Evolutionary conservation across 2,113 vertebrate genomes (phyloP).

Genomic region (Nansenia antarctica): DNA sequence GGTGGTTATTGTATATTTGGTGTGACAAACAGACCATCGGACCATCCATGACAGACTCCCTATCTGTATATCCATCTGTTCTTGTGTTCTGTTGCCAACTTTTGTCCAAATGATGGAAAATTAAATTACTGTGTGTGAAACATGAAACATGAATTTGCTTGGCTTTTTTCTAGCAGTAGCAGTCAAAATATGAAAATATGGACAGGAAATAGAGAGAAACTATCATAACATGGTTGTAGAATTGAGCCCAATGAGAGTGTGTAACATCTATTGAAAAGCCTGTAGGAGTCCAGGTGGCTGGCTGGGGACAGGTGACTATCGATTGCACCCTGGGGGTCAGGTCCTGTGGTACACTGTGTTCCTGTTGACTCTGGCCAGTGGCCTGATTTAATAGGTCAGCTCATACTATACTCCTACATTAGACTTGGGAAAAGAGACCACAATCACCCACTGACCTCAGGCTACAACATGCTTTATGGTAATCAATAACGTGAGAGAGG

Average conservation of each 20-base stretch:
- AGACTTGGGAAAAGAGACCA: too few species aligned
- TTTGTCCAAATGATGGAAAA: conserved; percentile 53
- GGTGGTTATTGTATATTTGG: conserved; percentile 44
- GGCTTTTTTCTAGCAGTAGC: too few species aligned
- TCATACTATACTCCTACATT: too few species aligned
- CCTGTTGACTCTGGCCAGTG: background rate
- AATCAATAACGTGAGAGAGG: too few species aligned
- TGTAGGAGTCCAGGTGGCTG: background rate
- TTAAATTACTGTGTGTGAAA: conserved; percentile 53
- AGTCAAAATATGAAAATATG: conserved; percentile 9
- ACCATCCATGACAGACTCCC: conserved; percentile 12
- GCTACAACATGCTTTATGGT: too few species aligned
- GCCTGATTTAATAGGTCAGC: too few species aligned
- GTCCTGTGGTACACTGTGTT: conserved; percentile 1
- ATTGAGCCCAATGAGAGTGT: background rate
- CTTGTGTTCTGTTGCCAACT: conserved; percentile 45
- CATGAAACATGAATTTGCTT: conserved; percentile 33
- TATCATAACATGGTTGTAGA: background rate
- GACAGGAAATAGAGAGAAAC: too few species aligned
- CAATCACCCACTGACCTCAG: too few species aligned
- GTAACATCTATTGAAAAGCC: background rate
- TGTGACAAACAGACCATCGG: conserved; percentile 27
- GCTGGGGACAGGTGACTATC: conserved; percentile 15
- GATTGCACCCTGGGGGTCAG: conserved; percentile 3
- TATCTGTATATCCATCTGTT: conserved; percentile 51